phyloP scores from a whole-genome alignment of 2,888 invertebrate species.

The Cephus spinipes region DNA sequence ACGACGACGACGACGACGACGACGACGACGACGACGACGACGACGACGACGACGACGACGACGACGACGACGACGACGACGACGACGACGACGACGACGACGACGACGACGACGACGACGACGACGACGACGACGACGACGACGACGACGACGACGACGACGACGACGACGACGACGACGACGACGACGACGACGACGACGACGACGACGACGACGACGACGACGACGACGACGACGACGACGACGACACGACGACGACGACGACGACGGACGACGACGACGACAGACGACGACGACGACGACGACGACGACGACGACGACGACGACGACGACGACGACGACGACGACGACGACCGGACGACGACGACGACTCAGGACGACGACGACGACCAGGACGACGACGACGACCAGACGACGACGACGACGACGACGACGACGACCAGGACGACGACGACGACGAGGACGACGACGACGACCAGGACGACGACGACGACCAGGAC shows the following conservation, averaged over 20 bases:
- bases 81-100: background rate
- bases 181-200: background rate
- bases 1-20: constrained; percentile 6
- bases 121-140: background rate
- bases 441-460: background rate
- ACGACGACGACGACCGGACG: background rate
- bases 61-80: background rate
- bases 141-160: background rate
- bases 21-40: constrained; percentile 1
- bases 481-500: background rate
- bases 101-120: background rate
- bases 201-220: background rate
- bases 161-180: too few relatives aligned
- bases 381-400: background rate
- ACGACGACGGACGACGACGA: too few relatives aligned
- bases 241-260: too few relatives aligned
- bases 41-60: constrained; percentile 3
- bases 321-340: background rate
- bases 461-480: background rate
- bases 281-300: constrained; percentile 1
- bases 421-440: constrained; percentile 6
- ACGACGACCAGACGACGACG: too few relatives aligned
- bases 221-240: background rate
- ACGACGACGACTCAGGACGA: too few relatives aligned
- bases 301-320: background rate